A percentile compares a stretch with the other conserved stretches of the same genome.
Conservation (phyloP, 2,797 vertebrate genomes). For the Cheirogaleus major region DNA sequence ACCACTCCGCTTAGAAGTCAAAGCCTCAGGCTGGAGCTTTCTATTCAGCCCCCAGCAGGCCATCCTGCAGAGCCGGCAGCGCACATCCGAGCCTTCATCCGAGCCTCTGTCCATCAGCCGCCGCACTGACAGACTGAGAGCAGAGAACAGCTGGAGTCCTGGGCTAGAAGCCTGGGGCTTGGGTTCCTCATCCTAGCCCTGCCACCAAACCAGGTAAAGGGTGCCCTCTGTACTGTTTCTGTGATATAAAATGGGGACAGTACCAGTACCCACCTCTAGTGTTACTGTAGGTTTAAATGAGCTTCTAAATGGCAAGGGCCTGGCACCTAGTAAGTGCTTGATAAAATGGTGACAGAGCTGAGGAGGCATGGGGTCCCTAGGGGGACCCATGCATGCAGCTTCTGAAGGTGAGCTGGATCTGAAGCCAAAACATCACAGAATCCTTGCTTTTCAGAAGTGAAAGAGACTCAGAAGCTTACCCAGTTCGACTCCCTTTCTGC, state of each 20-base stretch:
- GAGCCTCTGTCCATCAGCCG: too few relatives aligned
- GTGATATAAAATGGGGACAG: background rate
- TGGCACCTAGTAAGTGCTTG: background rate
- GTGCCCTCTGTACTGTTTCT: background rate
- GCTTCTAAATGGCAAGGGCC: background rate
- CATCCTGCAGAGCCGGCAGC: background rate
- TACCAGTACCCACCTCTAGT: fast-evolving
- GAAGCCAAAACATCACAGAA: background rate
- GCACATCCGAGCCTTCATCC: background rate
- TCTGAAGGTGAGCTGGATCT: background rate
- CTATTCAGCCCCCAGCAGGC: background rate
- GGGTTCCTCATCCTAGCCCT: background rate
- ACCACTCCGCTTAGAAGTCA: background rate
- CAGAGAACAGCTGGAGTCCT: background rate
- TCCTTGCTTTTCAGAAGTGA: background rate
- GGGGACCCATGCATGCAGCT: background rate
- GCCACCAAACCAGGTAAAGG: background rate
- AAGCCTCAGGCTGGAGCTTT: background rate
- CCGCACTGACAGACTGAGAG: background rate
- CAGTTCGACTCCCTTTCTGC: background rate
- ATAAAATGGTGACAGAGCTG: background rate
- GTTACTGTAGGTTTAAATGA: background rate
- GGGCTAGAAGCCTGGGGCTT: background rate
- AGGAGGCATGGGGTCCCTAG: fast-evolving
- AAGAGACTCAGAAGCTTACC: background rate